phyloP scores from a whole-genome alignment of 2,797 vertebrate genomes.

The Cossypha niveicapilla region DNA sequence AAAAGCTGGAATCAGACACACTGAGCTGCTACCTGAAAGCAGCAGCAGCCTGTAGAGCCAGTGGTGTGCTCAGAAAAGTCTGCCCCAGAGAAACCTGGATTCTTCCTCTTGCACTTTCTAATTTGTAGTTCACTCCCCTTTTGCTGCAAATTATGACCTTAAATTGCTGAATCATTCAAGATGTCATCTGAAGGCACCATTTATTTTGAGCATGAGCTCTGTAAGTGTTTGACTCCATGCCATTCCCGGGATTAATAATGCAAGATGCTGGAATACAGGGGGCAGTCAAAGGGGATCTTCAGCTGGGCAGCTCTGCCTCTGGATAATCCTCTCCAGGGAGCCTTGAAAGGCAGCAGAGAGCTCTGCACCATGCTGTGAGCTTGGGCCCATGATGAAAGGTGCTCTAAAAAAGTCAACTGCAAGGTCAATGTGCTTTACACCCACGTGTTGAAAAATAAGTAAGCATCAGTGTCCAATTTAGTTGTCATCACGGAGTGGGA shows the following conservation, averaged over 20 bases:
- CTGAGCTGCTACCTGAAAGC: background rate
- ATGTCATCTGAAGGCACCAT: background rate
- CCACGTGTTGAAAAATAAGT: conserved; percentile 4
- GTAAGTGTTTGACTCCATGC: background rate
- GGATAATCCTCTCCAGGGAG: background rate
- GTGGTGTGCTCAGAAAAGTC: background rate
- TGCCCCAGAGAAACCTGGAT: background rate
- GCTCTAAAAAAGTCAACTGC: conserved; percentile 26
- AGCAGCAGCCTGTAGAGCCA: background rate
- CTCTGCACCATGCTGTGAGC: background rate
- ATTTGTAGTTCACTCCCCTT: background rate
- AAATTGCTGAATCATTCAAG: background rate
- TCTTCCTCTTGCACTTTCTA: background rate
- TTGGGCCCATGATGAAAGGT: conserved; percentile 29
- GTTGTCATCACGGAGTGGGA: conserved; percentile 75
- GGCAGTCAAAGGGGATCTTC: background rate
- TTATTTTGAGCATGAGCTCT: background rate
- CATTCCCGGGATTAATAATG: background rate
- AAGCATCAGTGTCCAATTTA: conserved; percentile 65
- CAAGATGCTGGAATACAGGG: background rate
- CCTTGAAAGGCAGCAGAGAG: background rate
- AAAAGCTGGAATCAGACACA: background rate
- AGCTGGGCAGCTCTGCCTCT: background rate
- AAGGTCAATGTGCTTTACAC: background rate
- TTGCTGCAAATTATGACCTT: background rate